Evolutionary conservation across 2,113 vertebrate species (phyloP).

Genomic region (Thomomys bottae): DNA sequence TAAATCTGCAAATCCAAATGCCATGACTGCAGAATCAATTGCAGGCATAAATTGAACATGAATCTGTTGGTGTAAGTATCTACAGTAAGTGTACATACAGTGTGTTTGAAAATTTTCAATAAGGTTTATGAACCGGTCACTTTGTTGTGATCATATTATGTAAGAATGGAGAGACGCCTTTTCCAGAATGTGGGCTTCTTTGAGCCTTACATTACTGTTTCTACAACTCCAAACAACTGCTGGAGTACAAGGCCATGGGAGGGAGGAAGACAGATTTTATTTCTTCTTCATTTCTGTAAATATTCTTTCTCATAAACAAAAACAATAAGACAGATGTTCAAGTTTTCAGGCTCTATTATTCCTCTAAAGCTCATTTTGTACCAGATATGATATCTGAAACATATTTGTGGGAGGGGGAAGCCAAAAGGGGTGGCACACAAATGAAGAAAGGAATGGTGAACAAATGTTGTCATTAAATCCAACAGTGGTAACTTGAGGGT

Average conservation of each 20-base stretch:
- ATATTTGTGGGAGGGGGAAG: too few relatives aligned
- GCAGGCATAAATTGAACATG: background rate
- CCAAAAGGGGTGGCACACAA: too few relatives aligned
- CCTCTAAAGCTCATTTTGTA: constrained; percentile 17
- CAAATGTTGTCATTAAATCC: too few relatives aligned
- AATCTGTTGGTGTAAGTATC: background rate
- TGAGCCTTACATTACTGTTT: background rate
- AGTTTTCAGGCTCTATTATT: background rate
- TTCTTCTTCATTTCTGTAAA: constrained; percentile 6
- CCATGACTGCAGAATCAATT: background rate
- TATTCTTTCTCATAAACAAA: background rate
- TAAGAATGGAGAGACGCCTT: background rate
- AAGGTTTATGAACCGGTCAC: background rate
- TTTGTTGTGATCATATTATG: constrained; percentile 16
- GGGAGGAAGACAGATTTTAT: background rate
- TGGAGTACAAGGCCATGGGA: background rate
- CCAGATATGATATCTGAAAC: too few relatives aligned
- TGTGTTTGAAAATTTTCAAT: background rate
- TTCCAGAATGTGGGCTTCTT: background rate
- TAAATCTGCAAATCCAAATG: background rate
- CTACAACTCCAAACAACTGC: background rate
- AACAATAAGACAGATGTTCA: constrained; percentile 22
- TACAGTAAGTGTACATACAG: background rate
- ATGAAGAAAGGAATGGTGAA: too few relatives aligned
- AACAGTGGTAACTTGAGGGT: too few relatives aligned